Evolutionary conservation across 2,113 vertebrate species (phyloP).

Genomic region (Pelmatolapia mariae): DNA sequence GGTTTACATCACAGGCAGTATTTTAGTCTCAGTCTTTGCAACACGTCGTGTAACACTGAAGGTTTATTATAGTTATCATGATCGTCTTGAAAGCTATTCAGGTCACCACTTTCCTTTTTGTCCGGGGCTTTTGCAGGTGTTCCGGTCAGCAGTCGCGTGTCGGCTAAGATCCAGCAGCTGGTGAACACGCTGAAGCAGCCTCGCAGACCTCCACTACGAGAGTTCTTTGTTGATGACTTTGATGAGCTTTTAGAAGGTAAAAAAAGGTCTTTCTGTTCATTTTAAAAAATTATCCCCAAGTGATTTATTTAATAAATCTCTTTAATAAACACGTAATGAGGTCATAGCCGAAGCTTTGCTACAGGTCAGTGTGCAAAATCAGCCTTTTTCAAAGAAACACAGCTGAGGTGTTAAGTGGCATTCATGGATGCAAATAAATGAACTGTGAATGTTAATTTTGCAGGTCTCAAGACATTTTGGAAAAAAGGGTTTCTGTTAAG

Average conservation of each 20-base stretch:
- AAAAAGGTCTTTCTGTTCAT: background rate
- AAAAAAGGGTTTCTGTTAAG: background rate
- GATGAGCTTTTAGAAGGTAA: slow-evolving; percentile 96
- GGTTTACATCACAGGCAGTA: background rate
- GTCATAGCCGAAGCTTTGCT: background rate
- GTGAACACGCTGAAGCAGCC: slow-evolving; percentile 98
- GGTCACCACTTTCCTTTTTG: background rate
- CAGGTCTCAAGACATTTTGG: background rate
- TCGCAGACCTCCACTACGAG: slow-evolving; percentile 90
- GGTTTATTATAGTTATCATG: background rate
- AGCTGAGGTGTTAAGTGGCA: background rate
- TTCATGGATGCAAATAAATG: background rate
- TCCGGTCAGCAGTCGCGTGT: slow-evolving; percentile 97
- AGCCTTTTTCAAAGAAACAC: background rate
- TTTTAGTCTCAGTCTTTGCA: background rate
- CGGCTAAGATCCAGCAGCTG: slow-evolving; percentile 98
- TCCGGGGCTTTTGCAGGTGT: slow-evolving; percentile 76
- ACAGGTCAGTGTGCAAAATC: background rate
- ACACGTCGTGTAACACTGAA: background rate
- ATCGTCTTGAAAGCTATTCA: background rate
- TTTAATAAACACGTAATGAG: background rate
- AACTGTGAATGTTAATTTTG: background rate
- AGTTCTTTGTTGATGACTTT: slow-evolving; percentile 99
- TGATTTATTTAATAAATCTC: background rate
- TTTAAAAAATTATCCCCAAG: accelerated